Conservation (phyloP, 2,888 invertebrate genomes). For the Drepana falcataria region DNA sequence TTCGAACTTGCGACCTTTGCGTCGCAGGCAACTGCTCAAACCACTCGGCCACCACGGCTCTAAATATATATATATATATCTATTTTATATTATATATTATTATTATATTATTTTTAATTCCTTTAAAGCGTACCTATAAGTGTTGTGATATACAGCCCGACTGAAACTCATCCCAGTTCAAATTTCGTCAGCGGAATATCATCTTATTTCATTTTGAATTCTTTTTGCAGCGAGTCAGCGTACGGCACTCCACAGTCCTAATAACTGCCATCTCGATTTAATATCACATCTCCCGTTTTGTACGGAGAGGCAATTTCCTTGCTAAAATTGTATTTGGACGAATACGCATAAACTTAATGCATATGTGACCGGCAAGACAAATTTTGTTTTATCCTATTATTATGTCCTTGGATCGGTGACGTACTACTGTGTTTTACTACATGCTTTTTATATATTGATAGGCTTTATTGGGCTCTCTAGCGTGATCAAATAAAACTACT, state of each 20-base stretch:
- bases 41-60: too few species aligned
- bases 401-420: slow-evolving; percentile 31
- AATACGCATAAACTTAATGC: slow-evolving; percentile 69
- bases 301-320: slow-evolving; percentile 70
- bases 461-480: slow-evolving; percentile 4
- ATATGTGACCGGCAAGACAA: slow-evolving; percentile 66
- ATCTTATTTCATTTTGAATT: slow-evolving; percentile 47
- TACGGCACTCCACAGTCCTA: slow-evolving; percentile 54
- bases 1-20: too few species aligned
- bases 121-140: neutral
- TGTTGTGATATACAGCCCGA: neutral
- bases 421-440: slow-evolving; percentile 48
- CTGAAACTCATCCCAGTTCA: slow-evolving; percentile 25
- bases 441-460: slow-evolving; percentile 47
- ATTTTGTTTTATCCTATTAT: slow-evolving; percentile 62
- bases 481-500: too few species aligned
- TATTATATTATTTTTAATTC: too few species aligned
- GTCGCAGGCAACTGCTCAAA: too few species aligned
- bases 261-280: slow-evolving; percentile 76
- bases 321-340: slow-evolving; percentile 72
- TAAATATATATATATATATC: too few species aligned
- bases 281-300: slow-evolving; percentile 70
- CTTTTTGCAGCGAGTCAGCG: slow-evolving; percentile 43
- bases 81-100: too few species aligned
- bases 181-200: slow-evolving; percentile 46